Evolutionary conservation across 2,113 vertebrate genomes (phyloP).

Genomic region (Hippolais icterina): DNA sequence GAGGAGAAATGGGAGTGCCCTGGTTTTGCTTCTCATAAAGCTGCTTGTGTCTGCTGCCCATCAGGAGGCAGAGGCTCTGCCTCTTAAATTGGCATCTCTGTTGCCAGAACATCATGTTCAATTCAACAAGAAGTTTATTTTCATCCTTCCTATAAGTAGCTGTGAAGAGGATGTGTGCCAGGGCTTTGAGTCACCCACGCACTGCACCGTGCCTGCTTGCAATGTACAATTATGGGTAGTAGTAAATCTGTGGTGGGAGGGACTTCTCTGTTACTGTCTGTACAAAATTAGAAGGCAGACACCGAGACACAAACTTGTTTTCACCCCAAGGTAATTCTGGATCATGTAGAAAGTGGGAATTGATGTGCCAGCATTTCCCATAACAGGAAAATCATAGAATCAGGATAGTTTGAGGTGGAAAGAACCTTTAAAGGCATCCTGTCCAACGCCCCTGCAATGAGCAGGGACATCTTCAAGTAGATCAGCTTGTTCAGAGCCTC

Average conservation of each 20-base stretch:
- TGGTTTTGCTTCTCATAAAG: not conserved
- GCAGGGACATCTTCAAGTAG: not conserved
- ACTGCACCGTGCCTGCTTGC: not conserved
- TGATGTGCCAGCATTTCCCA: not conserved
- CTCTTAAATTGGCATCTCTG: conserved; percentile 33
- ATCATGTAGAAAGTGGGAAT: not conserved
- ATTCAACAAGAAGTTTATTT: conserved; percentile 56
- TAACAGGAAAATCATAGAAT: not conserved
- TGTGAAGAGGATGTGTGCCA: conserved; percentile 24
- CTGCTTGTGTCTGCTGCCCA: not conserved
- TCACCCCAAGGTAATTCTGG: not conserved
- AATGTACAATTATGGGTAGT: conserved; percentile 47
- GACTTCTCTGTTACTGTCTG: conserved; percentile 10
- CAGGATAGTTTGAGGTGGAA: not conserved
- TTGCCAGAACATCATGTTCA: conserved; percentile 55
- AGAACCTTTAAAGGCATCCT: not conserved
- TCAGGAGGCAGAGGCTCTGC: not conserved
- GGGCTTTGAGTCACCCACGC: conserved; percentile 41
- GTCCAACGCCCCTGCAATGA: not conserved
- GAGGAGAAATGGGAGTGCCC: not conserved
- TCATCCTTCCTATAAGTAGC: conserved; percentile 52
- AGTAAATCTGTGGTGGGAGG: conserved; percentile 39
- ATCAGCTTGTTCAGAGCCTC: not conserved
- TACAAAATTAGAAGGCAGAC: conserved; percentile 36
- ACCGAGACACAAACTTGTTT: not conserved